Evolutionary conservation across 2,888 invertebrate genomes (phyloP).

Genomic region (Agonum fuliginosum): DNA sequence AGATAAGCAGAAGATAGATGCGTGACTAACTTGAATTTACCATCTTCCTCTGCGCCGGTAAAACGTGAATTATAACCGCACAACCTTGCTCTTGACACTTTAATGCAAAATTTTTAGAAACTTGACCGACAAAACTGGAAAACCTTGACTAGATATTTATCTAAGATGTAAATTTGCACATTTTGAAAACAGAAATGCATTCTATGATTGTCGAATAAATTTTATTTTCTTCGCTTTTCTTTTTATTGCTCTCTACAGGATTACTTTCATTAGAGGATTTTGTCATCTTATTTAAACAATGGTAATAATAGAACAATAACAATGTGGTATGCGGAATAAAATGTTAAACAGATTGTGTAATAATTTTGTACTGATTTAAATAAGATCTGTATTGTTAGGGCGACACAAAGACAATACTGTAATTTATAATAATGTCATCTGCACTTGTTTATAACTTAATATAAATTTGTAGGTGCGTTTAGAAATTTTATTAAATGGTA

Average conservation of each 20-base stretch:
- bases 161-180: background rate
- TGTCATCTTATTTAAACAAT: conserved; percentile 3
- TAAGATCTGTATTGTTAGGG: background rate
- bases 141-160: conserved; percentile 61
- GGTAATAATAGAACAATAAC: conserved; percentile 11
- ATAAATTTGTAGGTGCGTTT: background rate
- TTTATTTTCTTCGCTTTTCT: background rate
- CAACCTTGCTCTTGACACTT: conserved; percentile 63
- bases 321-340: background rate
- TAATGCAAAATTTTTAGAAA: conserved; percentile 61
- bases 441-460: background rate
- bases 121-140: conserved; percentile 62
- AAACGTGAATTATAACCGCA: conserved; percentile 38
- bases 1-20: conserved; percentile 12
- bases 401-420: conserved; percentile 8
- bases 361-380: conserved; percentile 4
- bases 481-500: no score
- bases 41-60: background rate
- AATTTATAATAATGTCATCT: background rate
- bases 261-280: conserved; percentile 7
- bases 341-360: conserved; percentile 27
- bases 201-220: background rate
- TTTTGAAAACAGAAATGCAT: background rate
- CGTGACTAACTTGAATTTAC: conserved; percentile 2
- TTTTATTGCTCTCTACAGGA: background rate